Percentiles rank a stretch among this genome's conserved stretches.
phyloP scores from a whole-genome alignment of 2,888 invertebrate genomes.

The Caenorhabditis sp. region DNA sequence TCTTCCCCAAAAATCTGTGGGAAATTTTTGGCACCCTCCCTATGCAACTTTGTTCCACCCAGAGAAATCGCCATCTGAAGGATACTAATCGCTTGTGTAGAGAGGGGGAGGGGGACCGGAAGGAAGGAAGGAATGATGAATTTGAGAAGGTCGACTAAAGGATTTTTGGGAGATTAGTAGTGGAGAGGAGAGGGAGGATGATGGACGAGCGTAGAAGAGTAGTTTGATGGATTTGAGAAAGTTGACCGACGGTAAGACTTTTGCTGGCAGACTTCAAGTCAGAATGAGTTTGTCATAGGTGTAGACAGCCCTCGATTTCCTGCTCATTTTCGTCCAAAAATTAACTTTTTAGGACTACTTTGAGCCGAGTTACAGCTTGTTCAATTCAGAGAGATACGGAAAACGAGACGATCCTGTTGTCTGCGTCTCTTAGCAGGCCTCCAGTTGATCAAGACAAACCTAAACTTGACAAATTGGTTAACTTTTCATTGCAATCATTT shows the following conservation, averaged over 20 bases:
- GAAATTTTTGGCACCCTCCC: neutral
- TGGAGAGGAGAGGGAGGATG: neutral
- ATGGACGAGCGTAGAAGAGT: neutral
- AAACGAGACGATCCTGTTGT: no score
- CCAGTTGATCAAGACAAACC: no score
- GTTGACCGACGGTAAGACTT: neutral
- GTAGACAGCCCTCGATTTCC: no score
- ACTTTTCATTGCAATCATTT: no score
- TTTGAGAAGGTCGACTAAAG: conserved; percentile 32
- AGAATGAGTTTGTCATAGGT: no score
- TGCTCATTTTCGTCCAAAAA: no score
- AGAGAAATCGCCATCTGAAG: neutral
- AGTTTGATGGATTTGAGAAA: neutral
- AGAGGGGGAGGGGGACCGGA: conserved; percentile 24
- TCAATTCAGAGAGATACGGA: no score
- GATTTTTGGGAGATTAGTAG: neutral
- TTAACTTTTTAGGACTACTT: no score
- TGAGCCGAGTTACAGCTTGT: no score
- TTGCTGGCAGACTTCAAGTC: no score
- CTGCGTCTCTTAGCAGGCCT: no score
- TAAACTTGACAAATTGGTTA: no score
- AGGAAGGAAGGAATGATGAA: conserved; percentile 28
- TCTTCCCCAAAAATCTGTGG: neutral
- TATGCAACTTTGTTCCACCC: conserved; percentile 39
- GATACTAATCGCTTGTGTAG: conserved; percentile 33